Evolutionary conservation across 2,797 vertebrate genomes (phyloP).

Genomic region (Lepilemur septentrionalis): DNA sequence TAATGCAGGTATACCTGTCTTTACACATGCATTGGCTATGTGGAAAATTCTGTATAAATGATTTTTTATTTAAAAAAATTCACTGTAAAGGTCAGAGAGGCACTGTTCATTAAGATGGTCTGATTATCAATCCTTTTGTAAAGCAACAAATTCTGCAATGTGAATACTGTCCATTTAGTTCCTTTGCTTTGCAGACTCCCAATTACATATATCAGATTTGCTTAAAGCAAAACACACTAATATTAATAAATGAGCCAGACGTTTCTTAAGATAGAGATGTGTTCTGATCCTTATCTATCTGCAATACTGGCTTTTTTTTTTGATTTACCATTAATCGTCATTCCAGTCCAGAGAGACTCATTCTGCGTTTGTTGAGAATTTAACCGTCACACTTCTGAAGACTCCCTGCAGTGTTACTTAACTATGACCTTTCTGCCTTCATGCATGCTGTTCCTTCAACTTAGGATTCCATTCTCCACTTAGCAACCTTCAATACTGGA

Average conservation of each 20-base stretch:
- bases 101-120: constrained; percentile 43
- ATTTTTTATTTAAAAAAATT: constrained; percentile 10
- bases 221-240: constrained; percentile 44
- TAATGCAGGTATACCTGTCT: not conserved
- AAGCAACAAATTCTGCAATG: constrained; percentile 42
- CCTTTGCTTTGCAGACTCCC: constrained; percentile 48
- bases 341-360: not conserved
- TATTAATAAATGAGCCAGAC: constrained; percentile 36
- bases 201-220: constrained; percentile 20
- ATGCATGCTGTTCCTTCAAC: constrained; percentile 12
- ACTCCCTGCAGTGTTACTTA: constrained; percentile 35
- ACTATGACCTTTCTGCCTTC: constrained; percentile 36
- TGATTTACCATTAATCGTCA: constrained; percentile 22
- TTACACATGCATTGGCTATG: not conserved
- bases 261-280: constrained; percentile 30
- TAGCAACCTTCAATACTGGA: constrained; percentile 38
- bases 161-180: constrained; percentile 22
- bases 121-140: constrained; percentile 45
- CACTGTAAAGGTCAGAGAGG: constrained; percentile 9
- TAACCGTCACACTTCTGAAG: constrained; percentile 29
- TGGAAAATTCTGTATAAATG: not conserved
- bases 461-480: not conserved
- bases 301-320: not conserved
- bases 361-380: constrained; percentile 42
- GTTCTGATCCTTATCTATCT: not conserved